Conservation (phyloP, 2,888 invertebrate species). For the Ceraclea dissimilis region DNA sequence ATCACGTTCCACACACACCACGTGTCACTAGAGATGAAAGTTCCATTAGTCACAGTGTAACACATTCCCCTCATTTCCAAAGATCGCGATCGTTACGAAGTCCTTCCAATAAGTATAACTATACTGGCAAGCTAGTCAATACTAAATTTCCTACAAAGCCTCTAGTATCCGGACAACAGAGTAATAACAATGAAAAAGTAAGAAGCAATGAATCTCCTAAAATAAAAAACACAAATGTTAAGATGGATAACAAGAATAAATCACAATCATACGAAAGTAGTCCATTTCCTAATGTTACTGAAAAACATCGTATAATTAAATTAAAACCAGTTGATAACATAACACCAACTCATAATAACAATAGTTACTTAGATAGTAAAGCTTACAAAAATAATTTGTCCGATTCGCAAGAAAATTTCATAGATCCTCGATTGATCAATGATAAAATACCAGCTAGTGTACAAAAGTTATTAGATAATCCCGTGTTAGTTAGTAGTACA, state of each 20-base stretch:
- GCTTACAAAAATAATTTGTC: constrained; percentile 19
- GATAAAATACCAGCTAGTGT: constrained; percentile 57
- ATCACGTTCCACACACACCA: constrained; percentile 33
- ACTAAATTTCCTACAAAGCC: constrained; percentile 32
- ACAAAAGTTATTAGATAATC: constrained; percentile 45
- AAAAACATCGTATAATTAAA: constrained; percentile 22
- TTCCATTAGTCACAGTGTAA: constrained; percentile 40
- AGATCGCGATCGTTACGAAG: constrained; percentile 48
- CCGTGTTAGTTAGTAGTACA: constrained; percentile 47
- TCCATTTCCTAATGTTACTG: constrained; percentile 18
- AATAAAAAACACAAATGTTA: constrained; percentile 14
- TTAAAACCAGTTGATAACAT: constrained; percentile 24
- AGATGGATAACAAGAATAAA: constrained; percentile 11
- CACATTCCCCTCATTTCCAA: constrained; percentile 46
- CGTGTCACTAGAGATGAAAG: constrained; percentile 44
- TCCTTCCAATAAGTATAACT: constrained; percentile 39
- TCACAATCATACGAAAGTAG: constrained; percentile 2
- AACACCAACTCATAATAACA: constrained; percentile 16
- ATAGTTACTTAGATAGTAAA: constrained; percentile 12
- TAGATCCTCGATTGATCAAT: constrained; percentile 58
- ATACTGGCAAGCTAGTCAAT: constrained; percentile 12
- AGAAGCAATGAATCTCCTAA: constrained; percentile 13
- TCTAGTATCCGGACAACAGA: background rate
- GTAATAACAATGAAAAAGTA: constrained; percentile 29
- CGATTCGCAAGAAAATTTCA: constrained; percentile 23